These are phyloP conservation scores for Siniperca undulata DNA, from an alignment of 2,797 vertebrate species.

Conservation along the genomic window DNA sequence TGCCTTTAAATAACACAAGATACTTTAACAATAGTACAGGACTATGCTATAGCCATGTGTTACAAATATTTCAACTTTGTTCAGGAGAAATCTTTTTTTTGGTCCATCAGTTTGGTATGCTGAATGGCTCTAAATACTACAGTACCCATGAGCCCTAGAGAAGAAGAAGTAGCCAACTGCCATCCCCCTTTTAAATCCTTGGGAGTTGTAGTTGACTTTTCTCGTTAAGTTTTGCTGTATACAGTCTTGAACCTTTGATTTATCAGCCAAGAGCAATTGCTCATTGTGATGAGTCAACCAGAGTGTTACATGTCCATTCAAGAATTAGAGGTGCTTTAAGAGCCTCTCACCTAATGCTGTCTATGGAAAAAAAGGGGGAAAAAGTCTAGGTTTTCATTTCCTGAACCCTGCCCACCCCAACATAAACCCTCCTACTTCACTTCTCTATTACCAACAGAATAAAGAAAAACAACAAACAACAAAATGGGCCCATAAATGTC, in stretches of 20 bases:
- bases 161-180: not conserved
- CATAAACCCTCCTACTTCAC: constrained; percentile 27
- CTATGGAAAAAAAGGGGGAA: not conserved
- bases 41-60: not conserved
- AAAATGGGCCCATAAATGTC: not conserved
- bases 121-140: not conserved
- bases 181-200: not conserved
- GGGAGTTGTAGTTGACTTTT: not conserved
- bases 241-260: constrained; percentile 21
- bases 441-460: not conserved
- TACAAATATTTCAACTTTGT: not conserved
- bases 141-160: not conserved
- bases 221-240: constrained; percentile 4
- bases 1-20: not conserved
- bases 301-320: constrained; percentile 36
- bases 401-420: constrained; percentile 5
- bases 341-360: not conserved
- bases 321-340: constrained; percentile 32
- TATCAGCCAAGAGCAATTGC: constrained; percentile 15
- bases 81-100: not conserved
- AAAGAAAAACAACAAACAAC: constrained; percentile 3
- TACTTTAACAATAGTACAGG: not conserved
- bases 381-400: constrained; percentile 18
- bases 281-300: constrained; percentile 40
- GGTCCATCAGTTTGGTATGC: not conserved